A percentile compares a stretch with the other conserved stretches of the same genome.
Evolutionary conservation across 2,113 vertebrate genomes (phyloP).

Genomic region (Tamias sibiricus): DNA sequence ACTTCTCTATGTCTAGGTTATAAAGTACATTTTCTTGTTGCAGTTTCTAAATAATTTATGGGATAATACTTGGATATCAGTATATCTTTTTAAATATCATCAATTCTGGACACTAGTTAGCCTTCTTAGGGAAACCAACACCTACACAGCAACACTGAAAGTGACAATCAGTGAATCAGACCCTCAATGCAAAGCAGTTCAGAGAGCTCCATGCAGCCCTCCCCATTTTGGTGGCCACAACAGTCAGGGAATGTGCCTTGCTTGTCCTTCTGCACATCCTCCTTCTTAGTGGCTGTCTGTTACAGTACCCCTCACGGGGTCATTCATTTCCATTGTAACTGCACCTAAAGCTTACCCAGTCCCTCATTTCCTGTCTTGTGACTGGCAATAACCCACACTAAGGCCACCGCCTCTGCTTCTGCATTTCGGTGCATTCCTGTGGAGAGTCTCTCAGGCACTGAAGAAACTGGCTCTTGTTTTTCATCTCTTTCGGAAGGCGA

Average conservation of each 20-base stretch:
- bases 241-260: not conserved
- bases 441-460: not conserved
- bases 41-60: slow-evolving; percentile 11
- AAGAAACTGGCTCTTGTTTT: not conserved
- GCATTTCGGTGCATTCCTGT: not conserved
- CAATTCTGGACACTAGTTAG: not conserved
- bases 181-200: not conserved
- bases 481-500: not conserved
- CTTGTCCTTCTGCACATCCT: not conserved
- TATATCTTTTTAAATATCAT: not conserved
- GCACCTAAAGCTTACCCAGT: not conserved
- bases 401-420: not conserved
- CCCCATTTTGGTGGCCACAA: not conserved
- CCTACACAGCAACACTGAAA: not conserved
- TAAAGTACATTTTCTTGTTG: not conserved
- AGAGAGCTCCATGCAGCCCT: not conserved
- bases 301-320: not conserved
- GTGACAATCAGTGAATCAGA: not conserved
- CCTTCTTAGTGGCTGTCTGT: not conserved
- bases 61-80: not conserved
- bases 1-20: not conserved
- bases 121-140: not conserved
- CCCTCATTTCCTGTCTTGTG: not conserved
- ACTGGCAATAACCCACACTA: not conserved
- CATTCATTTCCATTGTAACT: not conserved